These are phyloP conservation scores for Neoseiulus cucumeris DNA, from an alignment of 1,140 invertebrate genomes.

Conservation along the genomic window DNA sequence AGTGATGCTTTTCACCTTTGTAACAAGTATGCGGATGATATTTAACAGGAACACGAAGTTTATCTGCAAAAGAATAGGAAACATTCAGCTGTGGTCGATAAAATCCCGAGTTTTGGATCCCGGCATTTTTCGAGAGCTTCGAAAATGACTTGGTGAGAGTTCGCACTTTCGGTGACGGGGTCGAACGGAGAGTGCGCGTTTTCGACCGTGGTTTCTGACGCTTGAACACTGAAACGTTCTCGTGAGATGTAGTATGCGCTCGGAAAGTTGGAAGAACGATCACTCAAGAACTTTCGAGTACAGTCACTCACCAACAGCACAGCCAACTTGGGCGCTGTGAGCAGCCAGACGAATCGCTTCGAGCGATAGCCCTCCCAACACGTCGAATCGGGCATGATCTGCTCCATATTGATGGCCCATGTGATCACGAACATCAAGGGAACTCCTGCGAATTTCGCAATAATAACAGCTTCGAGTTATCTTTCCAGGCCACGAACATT, in stretches of 20 bases:
- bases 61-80: slow-evolving; percentile 16
- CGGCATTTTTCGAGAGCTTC: no score
- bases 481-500: no score
- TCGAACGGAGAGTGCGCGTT: no score
- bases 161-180: no score
- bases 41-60: slow-evolving; percentile 34
- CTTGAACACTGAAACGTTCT: no score
- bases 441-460: slow-evolving; percentile 23
- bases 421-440: slow-evolving; percentile 27
- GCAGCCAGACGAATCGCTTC: slow-evolving; percentile 28
- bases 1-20: slow-evolving; percentile 23
- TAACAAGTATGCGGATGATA: slow-evolving; percentile 32
- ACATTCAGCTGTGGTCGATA: no score
- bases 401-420: slow-evolving; percentile 29
- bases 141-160: no score
- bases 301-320: slow-evolving; percentile 25
- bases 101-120: no score
- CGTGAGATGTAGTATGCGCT: no score
- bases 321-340: slow-evolving; percentile 30
- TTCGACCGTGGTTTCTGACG: no score
- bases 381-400: slow-evolving; percentile 19
- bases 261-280: no score
- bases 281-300: no score
- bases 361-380: slow-evolving; percentile 32
- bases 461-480: neutral